Evolutionary conservation across 2,113 vertebrate genomes (phyloP), one percentile per base, ranked within the genome.

Genomic region (Datnioides undecimradiatus): DNA sequence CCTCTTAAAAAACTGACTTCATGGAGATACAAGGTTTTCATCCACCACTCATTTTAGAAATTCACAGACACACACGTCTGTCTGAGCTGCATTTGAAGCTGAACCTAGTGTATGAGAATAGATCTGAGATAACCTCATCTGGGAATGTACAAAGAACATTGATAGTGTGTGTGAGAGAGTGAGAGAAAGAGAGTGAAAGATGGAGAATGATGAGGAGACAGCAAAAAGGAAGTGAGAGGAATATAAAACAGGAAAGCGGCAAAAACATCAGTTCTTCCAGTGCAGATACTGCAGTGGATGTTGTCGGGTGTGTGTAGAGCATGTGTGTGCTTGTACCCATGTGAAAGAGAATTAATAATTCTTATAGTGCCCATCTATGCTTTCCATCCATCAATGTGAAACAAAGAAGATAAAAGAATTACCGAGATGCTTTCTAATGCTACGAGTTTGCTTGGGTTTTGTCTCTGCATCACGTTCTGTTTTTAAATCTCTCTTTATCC

Each of bases 91-190:
- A 46, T 72, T 57, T 68, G 79, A 79, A 71, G 52, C 33, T 65
- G 33, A 79, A 63, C 31, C 38, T n/a, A n/a, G 57, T 4, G 49
- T 48, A 25, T 73, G 55, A 74, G 72, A 82, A 67, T 58, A 80
- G 82, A 82, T 73, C 52, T 73, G 72, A 79, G 76, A 69, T 38
- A 41, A 41, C 21, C 67, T 73, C 67, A 54, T 57, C 63, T 65
- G 59, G 73, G 59, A 52, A 73, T 65, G 38, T 62, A 77, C 40
- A 68, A 71, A 80, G 62, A 19, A 55, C 33, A 48, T 13, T 9
- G 43, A 40, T 29, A 3, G n/a, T 25, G 29, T 21, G 66, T 54
- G 46, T 52, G 58, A 64, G 33, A 43, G 23, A 36, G 52, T 27
- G n/a, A 45, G n/a, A 25, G 41, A 23, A 43, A 19, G 16, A 52